phyloP scores from a whole-genome alignment of 2,797 vertebrate genomes.

The Leptodactylus fallax region DNA sequence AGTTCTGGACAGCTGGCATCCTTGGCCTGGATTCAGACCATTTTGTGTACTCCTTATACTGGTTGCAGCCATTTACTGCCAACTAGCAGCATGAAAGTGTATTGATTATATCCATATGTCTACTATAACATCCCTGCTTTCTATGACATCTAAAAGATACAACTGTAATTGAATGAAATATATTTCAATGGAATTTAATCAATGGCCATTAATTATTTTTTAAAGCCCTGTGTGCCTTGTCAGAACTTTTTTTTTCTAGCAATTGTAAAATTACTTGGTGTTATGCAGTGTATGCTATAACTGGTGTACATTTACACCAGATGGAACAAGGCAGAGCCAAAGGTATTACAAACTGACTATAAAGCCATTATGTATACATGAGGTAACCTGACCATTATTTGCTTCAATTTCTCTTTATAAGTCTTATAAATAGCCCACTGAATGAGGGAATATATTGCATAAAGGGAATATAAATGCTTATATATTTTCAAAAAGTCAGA shows the following conservation, averaged over 20 bases:
- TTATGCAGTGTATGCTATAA: constrained; percentile 67
- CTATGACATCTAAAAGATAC: background rate
- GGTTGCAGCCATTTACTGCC: too few species aligned
- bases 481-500: constrained; percentile 54
- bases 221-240: constrained; percentile 12
- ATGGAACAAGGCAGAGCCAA: constrained; percentile 74
- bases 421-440: constrained; percentile 74
- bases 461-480: constrained; percentile 62
- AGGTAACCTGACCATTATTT: constrained; percentile 72
- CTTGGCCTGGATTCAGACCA: too few species aligned
- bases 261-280: constrained; percentile 38
- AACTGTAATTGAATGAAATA: background rate
- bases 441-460: constrained; percentile 68
- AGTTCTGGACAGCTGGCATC: too few species aligned
- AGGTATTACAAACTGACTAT: constrained; percentile 75
- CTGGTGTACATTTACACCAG: constrained; percentile 72
- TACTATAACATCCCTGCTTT: too few species aligned
- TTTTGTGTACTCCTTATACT: too few species aligned
- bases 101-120: too few species aligned
- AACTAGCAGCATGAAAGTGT: too few species aligned
- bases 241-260: constrained; percentile 18
- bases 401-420: constrained; percentile 68
- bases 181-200: background rate
- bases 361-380: constrained; percentile 74
- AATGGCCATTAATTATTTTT: constrained; percentile 31